Base-by-base conservation (phyloP, 2,797 vertebrate species). In the Poeciliopsis gracilis region DNA sequence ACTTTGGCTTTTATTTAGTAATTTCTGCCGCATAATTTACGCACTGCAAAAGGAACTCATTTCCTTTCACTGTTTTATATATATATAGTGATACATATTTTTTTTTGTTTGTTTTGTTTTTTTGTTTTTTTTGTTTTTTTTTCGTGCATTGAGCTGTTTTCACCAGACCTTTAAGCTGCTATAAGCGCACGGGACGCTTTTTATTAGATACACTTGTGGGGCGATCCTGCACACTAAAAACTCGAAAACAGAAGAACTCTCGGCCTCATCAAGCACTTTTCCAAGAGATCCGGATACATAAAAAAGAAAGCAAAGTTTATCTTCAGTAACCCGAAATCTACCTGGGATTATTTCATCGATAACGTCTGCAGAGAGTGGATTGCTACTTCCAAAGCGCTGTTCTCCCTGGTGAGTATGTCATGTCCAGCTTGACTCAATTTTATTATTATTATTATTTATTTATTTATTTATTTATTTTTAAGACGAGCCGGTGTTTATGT, bases 11-110 rank as follows among this genome's bases (percentile, higher is more conserved):
- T 95, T 93, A 93, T 93, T 95, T 94, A 82, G 89, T 88, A 89
- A 93, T 87, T 89, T 86, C 94, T 87, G 91, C 88, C 91, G 88
- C 93, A 94, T 91, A 41, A 95, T 94, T 95, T 94, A 95, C 94
- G 94, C 95, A 95, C 95, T 95, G 95, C 92, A 91, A 92, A 93
- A 94, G 94, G 89, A 90, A 91, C 91, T 93, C 89, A 82, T 92
- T 89, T 71, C 20, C 55, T 66, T 85, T 87, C 92, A 92, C 90
- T 90, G 93, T 94, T 94, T 77, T 93, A 12, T 25, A 66, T 69
- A 20, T 90, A 95, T 59, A 15, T 28, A n/a, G 3, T n/a, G 95
- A 96, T 28, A 1, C 55, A 28, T 23, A 5, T 6, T 16, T 33
- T 18, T 94, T 93, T 94, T 96, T 10, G 10, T 12, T 94, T 93